phyloP scores from a whole-genome alignment of 2,888 invertebrate genomes.

The Aspidiotus destructor region DNA sequence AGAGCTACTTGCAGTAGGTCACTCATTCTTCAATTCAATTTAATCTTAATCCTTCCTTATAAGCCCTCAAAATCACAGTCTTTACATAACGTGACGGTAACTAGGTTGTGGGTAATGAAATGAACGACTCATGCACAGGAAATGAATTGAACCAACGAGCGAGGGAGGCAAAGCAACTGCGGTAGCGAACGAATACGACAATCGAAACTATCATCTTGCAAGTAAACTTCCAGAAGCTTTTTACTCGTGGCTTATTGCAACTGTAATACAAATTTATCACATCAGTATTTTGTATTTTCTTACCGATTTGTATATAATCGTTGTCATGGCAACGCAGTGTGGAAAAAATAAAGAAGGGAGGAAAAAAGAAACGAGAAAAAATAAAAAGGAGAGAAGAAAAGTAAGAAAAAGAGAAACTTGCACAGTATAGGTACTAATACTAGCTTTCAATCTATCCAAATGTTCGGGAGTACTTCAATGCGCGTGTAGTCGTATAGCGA shows the following conservation, averaged over 20 bases:
- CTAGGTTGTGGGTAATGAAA: no score
- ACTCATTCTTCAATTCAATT: no score
- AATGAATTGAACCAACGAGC: no score
- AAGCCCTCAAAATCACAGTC: no score
- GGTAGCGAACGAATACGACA: neutral
- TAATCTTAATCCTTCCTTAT: no score
- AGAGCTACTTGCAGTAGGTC: no score
- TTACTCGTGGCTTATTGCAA: slow-evolving; percentile 30
- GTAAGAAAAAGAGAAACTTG: slow-evolving; percentile 10
- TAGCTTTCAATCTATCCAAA: slow-evolving; percentile 32
- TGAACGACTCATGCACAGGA: no score
- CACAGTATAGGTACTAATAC: slow-evolving; percentile 9
- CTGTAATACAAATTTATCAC: slow-evolving; percentile 29
- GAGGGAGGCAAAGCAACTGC: no score
- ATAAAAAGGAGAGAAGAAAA: neutral
- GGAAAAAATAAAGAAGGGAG: neutral
- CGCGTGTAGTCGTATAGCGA: slow-evolving; percentile 12
- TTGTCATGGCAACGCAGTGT: slow-evolving; percentile 21
- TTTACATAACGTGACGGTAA: no score
- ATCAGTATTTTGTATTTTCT: slow-evolving; percentile 30
- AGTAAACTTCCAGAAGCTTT: slow-evolving; percentile 8
- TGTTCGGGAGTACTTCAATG: slow-evolving; percentile 22
- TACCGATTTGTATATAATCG: slow-evolving; percentile 32
- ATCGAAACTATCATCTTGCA: slow-evolving; percentile 21
- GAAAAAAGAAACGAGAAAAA: slow-evolving; percentile 5